phyloP scores from a whole-genome alignment of 2,888 invertebrate genomes.

The Vanessa cardui region DNA sequence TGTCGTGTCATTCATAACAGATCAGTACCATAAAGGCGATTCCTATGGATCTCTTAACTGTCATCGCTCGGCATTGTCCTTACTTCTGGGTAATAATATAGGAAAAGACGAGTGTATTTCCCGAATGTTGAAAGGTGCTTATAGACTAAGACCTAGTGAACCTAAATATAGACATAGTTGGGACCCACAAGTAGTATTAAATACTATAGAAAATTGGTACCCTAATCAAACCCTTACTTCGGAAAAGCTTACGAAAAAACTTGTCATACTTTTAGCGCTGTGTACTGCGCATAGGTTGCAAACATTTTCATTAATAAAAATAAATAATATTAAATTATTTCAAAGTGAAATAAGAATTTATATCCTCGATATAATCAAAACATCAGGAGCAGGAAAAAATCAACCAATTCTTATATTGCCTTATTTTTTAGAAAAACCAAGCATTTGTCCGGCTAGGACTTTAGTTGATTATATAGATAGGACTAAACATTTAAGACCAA shows the following conservation, averaged over 20 bases:
- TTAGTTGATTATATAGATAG: slow-evolving; percentile 5
- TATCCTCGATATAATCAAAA: slow-evolving; percentile 13
- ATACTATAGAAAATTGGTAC: background rate
- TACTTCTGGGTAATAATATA: too few species aligned
- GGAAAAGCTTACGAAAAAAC: background rate
- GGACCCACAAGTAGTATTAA: background rate
- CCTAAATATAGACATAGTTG: background rate
- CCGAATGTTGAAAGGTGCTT: too few species aligned
- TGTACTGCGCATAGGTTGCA: too few species aligned
- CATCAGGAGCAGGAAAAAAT: slow-evolving; percentile 6
- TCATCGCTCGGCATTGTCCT: too few species aligned
- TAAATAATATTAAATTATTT: too few species aligned
- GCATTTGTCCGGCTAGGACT: slow-evolving; percentile 15
- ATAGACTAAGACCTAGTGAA: background rate
- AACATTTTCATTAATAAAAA: too few species aligned
- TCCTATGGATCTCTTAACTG: too few species aligned
- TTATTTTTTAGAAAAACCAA: too few species aligned
- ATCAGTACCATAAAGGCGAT: too few species aligned
- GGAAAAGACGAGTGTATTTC: too few species aligned
- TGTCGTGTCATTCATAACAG: too few species aligned
- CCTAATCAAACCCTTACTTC: background rate
- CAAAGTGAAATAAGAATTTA: slow-evolving; percentile 11
- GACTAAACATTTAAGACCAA: background rate
- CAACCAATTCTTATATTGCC: slow-evolving; percentile 13
- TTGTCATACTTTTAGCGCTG: too few species aligned